Percentiles rank a stretch among this genome's conserved stretches.
These are phyloP conservation scores for Tragelaphus scriptus DNA, from an alignment of 2,113 vertebrate genomes.

Conservation along the genomic window DNA sequence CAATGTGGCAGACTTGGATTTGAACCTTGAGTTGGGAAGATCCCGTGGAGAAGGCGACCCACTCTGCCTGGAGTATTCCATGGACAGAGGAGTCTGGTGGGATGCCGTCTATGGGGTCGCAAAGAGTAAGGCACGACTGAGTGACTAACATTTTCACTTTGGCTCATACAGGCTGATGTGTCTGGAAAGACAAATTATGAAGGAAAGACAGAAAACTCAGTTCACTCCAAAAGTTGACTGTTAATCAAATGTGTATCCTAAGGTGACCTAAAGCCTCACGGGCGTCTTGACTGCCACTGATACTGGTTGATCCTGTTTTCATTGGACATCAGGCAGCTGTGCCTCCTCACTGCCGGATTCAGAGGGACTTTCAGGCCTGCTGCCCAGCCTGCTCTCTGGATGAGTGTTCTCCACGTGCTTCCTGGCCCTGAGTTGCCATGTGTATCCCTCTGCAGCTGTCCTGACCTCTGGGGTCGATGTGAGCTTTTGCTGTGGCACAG, in stretches of 20 bases:
- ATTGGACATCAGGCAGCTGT: background rate
- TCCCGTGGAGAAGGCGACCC: background rate
- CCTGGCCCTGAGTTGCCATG: fast-evolving
- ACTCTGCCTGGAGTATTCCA: background rate
- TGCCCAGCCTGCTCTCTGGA: background rate
- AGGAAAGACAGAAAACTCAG: background rate
- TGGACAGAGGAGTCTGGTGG: background rate
- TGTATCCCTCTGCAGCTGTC: background rate
- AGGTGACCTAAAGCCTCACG: background rate
- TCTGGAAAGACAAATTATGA: background rate
- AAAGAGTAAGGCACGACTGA: background rate
- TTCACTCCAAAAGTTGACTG: background rate
- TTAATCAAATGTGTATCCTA: background rate
- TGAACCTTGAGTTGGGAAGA: background rate
- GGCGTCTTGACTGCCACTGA: background rate
- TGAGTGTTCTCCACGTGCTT: background rate
- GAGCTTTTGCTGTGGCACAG: background rate
- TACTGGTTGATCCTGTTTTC: background rate
- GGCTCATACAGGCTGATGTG: no score
- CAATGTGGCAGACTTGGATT: fast-evolving
- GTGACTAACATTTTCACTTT: background rate
- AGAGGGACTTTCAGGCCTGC: background rate
- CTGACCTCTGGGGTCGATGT: fast-evolving
- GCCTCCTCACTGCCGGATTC: background rate
- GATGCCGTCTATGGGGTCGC: background rate